phyloP scores from a whole-genome alignment of 2,113 vertebrate species.

The Cathartes aura region DNA sequence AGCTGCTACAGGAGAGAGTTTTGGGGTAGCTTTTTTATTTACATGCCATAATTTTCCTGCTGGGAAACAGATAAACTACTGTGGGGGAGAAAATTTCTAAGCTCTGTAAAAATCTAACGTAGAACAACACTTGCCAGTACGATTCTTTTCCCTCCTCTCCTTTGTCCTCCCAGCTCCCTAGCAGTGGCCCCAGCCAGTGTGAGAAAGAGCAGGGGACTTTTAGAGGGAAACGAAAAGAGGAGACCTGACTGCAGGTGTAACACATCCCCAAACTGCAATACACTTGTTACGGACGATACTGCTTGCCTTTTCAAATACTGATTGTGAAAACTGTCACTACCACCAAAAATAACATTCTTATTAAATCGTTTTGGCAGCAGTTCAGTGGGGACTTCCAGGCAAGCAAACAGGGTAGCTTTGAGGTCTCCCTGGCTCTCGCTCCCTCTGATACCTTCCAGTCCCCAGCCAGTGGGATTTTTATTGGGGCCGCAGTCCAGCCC shows the following conservation, averaged over 20 bases:
- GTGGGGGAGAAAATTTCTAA: background rate
- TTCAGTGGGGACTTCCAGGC: background rate
- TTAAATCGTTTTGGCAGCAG: background rate
- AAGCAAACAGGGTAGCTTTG: background rate
- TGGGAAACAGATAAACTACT: background rate
- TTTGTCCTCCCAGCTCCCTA: background rate
- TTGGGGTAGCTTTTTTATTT: background rate
- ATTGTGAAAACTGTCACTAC: background rate
- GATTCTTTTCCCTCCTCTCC: background rate
- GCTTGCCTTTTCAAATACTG: background rate
- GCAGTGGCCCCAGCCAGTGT: background rate
- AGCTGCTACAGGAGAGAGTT: background rate
- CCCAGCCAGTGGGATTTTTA: background rate
- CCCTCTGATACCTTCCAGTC: background rate
- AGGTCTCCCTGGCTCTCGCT: background rate
- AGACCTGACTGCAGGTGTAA: background rate
- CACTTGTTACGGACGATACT: rapidly evolving
- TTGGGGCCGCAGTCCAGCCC: background rate
- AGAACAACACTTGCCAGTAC: background rate
- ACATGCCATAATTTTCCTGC: background rate
- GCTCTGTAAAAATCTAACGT: background rate
- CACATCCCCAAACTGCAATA: background rate
- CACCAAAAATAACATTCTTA: background rate
- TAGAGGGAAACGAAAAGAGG: background rate
- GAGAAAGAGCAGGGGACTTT: background rate